Percentiles rank a stretch among this genome's conserved stretches.
phyloP scores from a whole-genome alignment of 2,888 invertebrate species.

The Glaucopsyche alexis region DNA sequence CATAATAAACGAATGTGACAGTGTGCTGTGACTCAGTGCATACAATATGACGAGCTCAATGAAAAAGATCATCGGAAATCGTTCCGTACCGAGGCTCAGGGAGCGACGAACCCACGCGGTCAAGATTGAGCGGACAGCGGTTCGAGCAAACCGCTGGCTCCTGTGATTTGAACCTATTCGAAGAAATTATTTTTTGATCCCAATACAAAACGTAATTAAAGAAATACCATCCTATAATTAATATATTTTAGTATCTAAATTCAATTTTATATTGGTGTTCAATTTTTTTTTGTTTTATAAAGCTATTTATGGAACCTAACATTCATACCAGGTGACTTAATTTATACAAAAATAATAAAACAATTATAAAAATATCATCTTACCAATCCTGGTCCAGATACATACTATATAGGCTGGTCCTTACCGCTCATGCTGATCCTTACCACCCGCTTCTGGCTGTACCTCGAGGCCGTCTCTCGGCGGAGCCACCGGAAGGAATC shows the following conservation, averaged over 20 bases:
- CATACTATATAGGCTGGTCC: background rate
- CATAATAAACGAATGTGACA: slow-evolving; percentile 40
- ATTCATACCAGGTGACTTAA: too few relatives aligned
- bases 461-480: slow-evolving; percentile 39
- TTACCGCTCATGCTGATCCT: background rate
- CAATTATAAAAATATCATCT: too few relatives aligned
- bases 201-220: background rate
- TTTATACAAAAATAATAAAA: too few relatives aligned
- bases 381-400: background rate
- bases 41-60: slow-evolving; percentile 58
- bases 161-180: background rate
- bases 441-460: slow-evolving; percentile 34
- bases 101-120: slow-evolving; percentile 64
- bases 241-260: too few relatives aligned
- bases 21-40: slow-evolving; percentile 42
- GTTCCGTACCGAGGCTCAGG: slow-evolving; percentile 71
- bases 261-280: too few relatives aligned
- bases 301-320: too few relatives aligned
- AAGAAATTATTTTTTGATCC: background rate
- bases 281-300: too few relatives aligned
- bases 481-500: slow-evolving; percentile 74
- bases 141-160: background rate
- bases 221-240: too few relatives aligned
- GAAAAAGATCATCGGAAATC: slow-evolving; percentile 68
- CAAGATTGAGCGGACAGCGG: slow-evolving; percentile 22